phyloP scores from a whole-genome alignment of 2,888 invertebrate genomes.

The Megalurothrips usitatus region DNA sequence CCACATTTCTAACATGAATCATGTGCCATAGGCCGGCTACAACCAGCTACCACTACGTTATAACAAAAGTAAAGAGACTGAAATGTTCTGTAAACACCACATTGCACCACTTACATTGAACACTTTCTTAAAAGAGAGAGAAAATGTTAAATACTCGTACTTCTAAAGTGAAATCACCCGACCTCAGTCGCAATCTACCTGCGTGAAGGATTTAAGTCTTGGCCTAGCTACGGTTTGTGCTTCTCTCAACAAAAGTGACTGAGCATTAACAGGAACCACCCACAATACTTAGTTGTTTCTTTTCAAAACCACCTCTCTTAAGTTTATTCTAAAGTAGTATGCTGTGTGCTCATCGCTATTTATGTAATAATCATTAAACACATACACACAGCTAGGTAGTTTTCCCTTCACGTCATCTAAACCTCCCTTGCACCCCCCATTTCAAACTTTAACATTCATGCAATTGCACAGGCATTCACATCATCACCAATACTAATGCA shows the following conservation, averaged over 20 bases:
- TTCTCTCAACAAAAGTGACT: conserved; percentile 25
- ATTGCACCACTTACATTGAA: not conserved
- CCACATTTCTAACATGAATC: not conserved
- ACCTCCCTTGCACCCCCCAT: not conserved
- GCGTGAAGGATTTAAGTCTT: conserved; percentile 26
- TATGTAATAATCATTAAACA: not conserved
- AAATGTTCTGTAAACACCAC: conserved; percentile 14
- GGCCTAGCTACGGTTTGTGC: conserved; percentile 24
- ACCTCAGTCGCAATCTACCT: conserved; percentile 24
- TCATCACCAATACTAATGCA: conserved; percentile 9
- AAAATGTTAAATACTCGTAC: conserved; percentile 17
- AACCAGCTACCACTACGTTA: conserved; percentile 17
- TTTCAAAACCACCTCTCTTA: too few relatives aligned
- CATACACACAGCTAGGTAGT: conserved; percentile 26
- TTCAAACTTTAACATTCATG: not conserved
- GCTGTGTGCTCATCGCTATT: too few relatives aligned
- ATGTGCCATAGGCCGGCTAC: conserved; percentile 25
- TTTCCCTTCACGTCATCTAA: conserved; percentile 17
- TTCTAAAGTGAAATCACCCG: conserved; percentile 26
- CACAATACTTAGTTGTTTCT: not conserved
- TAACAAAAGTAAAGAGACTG: conserved; percentile 20
- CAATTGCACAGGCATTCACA: conserved; percentile 4
- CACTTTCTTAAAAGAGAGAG: conserved; percentile 18
- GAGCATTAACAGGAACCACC: conserved; percentile 12
- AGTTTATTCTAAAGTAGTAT: too few relatives aligned